Base-by-base conservation (phyloP, 2,888 invertebrate species). In the Blastobasis adustella region DNA sequence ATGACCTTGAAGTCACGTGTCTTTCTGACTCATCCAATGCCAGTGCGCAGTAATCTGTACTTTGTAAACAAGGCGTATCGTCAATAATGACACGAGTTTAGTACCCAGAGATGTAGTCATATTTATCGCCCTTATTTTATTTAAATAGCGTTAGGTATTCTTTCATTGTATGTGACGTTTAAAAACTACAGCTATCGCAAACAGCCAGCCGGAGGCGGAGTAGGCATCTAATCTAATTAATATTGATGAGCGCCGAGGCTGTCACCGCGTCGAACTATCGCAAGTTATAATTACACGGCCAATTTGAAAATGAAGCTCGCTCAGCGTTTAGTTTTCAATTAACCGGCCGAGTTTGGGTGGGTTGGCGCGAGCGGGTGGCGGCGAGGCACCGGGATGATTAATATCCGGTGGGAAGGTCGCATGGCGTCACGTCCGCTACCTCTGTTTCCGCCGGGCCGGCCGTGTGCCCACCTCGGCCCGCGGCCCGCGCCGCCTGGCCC, bases 391-490 rank as follows among this genome's bases (percentile, higher is more conserved):
- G 75, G 82, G 78, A 82, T 87, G 85, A 87, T 85, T 87, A 85
- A 87, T 86, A 83, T 86, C 85, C 86, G 85, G 69, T 64, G 69
- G 70, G 82, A 83, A 84, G 83, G 83, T 78, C 82, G 83, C 46
- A 69, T 86, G 85, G 85, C 85, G 86, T 87, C 86, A 85, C 75
- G 77, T 79, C 82, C 79, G 81, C 73, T 64, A 70, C 71, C 69
- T 71, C 70, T 64, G 71, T 77, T 85, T 87, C 87, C 86, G 83
- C 69, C 71, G 71, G 67, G 66, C 65, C 23, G 23, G 54, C 41
- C 42, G 9, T 42, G 42, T 42, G 9, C 42, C 7, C 9, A 47
- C 48, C 4, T 37, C 9, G 43, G 37, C 39, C 42, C 10, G 9
- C 42, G n/a, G 9, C 9, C 42, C 42, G 42, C 10, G 10, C 9